A percentile compares a stretch with the other conserved stretches of the same genome.
Conservation (phyloP, 2,113 vertebrate species). For the Asarcornis scutulata region DNA sequence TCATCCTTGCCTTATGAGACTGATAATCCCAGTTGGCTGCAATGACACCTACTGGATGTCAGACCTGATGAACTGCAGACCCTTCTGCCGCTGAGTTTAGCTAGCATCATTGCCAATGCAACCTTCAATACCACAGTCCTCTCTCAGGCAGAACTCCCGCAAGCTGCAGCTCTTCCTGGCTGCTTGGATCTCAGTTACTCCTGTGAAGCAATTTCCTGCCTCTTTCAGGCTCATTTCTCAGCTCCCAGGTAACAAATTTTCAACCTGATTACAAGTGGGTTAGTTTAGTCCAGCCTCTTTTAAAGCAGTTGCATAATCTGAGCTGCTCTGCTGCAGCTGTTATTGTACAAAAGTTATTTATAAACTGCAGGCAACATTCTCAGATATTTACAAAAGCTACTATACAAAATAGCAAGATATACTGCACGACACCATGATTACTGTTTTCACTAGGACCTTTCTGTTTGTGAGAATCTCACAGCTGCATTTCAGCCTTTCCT, state of each 20-base stretch:
- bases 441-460: conserved; percentile 34
- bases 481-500: neutral
- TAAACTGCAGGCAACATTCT: conserved; percentile 49
- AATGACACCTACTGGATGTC: conserved; percentile 29
- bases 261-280: conserved; percentile 2
- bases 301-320: neutral
- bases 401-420: conserved; percentile 45
- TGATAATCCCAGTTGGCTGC: conserved; percentile 14
- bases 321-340: conserved; percentile 16
- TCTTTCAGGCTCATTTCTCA: conserved; percentile 38
- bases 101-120: neutral
- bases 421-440: neutral
- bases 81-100: neutral
- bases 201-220: conserved; percentile 58
- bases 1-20: neutral
- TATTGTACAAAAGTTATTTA: conserved; percentile 57
- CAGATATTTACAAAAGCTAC: conserved; percentile 44
- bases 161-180: neutral
- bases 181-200: neutral
- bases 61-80: conserved; percentile 5
- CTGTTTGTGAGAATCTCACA: conserved; percentile 57
- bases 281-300: neutral
- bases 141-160: neutral
- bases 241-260: conserved; percentile 50
- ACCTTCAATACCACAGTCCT: neutral